Conservation (phyloP, 1,140 invertebrate species). For the Teleopsis dalmanni region DNA sequence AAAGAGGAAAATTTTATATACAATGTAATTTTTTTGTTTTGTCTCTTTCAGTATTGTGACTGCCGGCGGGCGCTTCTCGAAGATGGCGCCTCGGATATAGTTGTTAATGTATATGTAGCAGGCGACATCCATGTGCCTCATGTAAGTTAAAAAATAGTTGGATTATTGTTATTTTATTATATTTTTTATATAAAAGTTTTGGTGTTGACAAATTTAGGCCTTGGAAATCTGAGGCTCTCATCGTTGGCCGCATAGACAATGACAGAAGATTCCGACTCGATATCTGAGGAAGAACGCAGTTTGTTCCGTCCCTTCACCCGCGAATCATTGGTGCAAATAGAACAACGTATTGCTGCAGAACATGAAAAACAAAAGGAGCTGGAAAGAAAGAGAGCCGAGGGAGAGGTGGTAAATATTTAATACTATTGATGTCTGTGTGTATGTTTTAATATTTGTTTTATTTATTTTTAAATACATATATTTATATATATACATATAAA, state of each 20-base stretch:
- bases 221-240: slow-evolving; percentile 47
- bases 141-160: too few relatives aligned
- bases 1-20: neutral
- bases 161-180: slow-evolving; percentile 9
- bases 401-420: slow-evolving; percentile 65
- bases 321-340: slow-evolving; percentile 89
- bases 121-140: slow-evolving; percentile 46
- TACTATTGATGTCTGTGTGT: neutral
- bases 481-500: too few relatives aligned
- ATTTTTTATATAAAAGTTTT: slow-evolving; percentile 5
- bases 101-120: slow-evolving; percentile 44
- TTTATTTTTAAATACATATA: too few relatives aligned
- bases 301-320: slow-evolving; percentile 96
- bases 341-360: slow-evolving; percentile 88
- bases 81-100: slow-evolving; percentile 46
- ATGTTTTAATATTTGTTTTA: too few relatives aligned
- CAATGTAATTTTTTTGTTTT: slow-evolving; percentile 1
- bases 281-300: slow-evolving; percentile 87
- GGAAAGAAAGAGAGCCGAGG: slow-evolving; percentile 90
- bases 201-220: slow-evolving; percentile 24
- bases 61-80: slow-evolving; percentile 43
- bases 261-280: slow-evolving; percentile 82
- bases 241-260: slow-evolving; percentile 57
- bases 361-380: slow-evolving; percentile 91
- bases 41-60: slow-evolving; percentile 34